Evolutionary conservation across 2,113 vertebrate genomes (phyloP), one percentile per base, ranked within the genome.

Genomic region (Bos taurus): DNA sequence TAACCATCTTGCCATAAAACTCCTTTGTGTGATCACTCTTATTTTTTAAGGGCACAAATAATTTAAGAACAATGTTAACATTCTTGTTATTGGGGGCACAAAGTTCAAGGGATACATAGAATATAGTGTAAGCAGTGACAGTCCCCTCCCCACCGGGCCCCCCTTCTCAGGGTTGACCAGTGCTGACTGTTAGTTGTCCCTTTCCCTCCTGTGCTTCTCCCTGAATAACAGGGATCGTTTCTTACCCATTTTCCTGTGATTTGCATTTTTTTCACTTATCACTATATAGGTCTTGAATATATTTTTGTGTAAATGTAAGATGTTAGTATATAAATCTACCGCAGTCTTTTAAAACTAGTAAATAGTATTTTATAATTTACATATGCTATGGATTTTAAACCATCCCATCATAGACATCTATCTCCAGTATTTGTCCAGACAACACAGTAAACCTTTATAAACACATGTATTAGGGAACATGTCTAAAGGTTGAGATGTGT

Each of bases 291-390:
- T 81, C 56, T 87, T 57, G 0, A 84, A 90, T 60, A 78, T 89
- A 16, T 92, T 94, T 82, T 88, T n/a, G 23, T 56, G 15, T 93
- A 90, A 85, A 84, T 46, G 6, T 71, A 95, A 95, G 16, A n/a
- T 81, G 56, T 96, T 86, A 84, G 50, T 90, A 80, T 88, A 30
- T 71, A 94, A 88, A 82, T 90, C 60, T 94, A 57, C 33, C 8
- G 52, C 23, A 14, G 2, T 92, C 2, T 84, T 91, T 91, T 46
- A 59, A 87, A 87, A 91, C 46, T n/a, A 23, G 28, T 57, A 30
- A 46, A 2, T 54, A 54, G 11, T 62, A 26, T 90, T 94, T 84
- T 89, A n/a, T 74, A 78, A 95, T 64, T 87, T 71, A 36, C 19
- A 25, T 43, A 82, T 26, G 43, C 83, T 50, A 7, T 71, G 67